phyloP scores from a whole-genome alignment of 2,888 invertebrate genomes.

The Trachelus stipa region DNA sequence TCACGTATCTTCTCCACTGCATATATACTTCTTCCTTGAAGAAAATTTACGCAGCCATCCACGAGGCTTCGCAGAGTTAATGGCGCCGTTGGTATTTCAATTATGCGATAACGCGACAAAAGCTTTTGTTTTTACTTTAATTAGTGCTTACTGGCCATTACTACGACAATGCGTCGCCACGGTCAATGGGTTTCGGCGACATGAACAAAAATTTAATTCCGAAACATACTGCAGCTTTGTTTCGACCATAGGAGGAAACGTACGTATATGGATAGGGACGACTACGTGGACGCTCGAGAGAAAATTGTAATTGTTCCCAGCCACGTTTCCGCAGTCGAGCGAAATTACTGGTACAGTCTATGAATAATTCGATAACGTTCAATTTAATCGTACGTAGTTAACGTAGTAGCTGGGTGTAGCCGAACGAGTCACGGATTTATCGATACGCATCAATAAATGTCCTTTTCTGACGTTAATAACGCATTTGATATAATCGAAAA shows the following conservation, averaged over 20 bases:
- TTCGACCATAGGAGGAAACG: background rate
- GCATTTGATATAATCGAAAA: background rate
- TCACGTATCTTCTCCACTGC: background rate
- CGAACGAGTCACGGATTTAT: background rate
- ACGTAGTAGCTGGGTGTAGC: background rate
- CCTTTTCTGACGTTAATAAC: background rate
- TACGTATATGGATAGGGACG: background rate
- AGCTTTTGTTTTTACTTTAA: constrained; percentile 30
- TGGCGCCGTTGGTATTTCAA: constrained; percentile 27
- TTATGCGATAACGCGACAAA: constrained; percentile 34
- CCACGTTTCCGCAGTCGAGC: background rate
- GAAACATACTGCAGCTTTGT: background rate
- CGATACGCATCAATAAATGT: background rate
- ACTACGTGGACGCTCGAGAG: background rate
- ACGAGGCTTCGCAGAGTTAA: background rate
- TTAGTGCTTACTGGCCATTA: constrained; percentile 23
- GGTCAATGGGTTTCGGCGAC: background rate
- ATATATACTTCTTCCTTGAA: background rate
- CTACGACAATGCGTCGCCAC: background rate
- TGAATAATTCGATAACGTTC: background rate
- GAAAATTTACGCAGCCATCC: background rate
- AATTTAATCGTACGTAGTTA: background rate
- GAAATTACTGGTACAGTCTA: background rate
- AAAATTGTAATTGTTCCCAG: background rate
- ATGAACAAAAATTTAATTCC: background rate